phyloP scores from a whole-genome alignment of 1,140 invertebrate species.

The Hesperophylax magnus region DNA sequence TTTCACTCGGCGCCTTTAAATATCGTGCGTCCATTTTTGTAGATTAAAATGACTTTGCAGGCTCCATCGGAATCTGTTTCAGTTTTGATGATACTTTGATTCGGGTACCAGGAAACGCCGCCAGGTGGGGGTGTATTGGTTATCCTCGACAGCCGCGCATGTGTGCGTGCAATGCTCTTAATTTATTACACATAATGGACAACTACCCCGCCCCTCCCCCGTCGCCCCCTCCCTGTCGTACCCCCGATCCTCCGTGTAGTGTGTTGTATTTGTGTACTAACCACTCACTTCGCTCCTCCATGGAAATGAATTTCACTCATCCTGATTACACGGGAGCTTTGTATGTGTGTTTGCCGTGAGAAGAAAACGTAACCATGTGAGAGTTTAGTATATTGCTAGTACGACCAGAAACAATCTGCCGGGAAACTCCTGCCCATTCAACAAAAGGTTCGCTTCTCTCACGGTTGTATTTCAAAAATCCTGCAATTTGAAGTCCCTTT shows the following conservation, averaged over 20 bases:
- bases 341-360: slow-evolving; percentile 11
- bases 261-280: slow-evolving; percentile 54
- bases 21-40: background rate
- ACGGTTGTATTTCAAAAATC: background rate
- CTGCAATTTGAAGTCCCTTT: background rate
- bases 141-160: background rate
- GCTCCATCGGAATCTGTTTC: background rate
- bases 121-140: slow-evolving; percentile 22
- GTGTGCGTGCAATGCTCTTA: slow-evolving; percentile 54
- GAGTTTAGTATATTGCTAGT: slow-evolving; percentile 34
- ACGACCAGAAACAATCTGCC: slow-evolving; percentile 6
- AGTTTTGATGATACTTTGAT: slow-evolving; percentile 44
- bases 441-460: slow-evolving; percentile 9
- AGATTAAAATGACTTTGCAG: slow-evolving; percentile 14
- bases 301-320: slow-evolving; percentile 57
- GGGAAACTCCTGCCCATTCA: background rate
- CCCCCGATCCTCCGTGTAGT: slow-evolving; percentile 31
- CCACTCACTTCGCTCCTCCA: slow-evolving; percentile 52
- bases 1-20: background rate
- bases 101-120: slow-evolving; percentile 39
- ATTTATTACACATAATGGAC: slow-evolving; percentile 58
- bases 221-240: background rate
- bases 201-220: slow-evolving; percentile 39
- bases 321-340: slow-evolving; percentile 42
- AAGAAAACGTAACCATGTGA: slow-evolving; percentile 23